phyloP scores from a whole-genome alignment of 2,797 vertebrate species.

The Danio tinwini region DNA sequence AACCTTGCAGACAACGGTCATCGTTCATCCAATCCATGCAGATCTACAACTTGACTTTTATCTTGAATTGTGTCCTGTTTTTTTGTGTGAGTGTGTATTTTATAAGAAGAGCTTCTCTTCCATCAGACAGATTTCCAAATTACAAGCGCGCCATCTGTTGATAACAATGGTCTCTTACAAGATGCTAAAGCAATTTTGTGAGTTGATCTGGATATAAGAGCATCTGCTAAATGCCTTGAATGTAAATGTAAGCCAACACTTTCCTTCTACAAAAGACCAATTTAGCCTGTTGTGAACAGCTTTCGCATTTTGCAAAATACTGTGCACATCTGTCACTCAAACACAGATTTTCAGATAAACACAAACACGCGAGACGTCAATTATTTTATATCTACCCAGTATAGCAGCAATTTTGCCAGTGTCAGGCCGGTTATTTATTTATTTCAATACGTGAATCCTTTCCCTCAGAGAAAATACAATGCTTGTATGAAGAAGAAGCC shows the following conservation, averaged over 20 bases:
- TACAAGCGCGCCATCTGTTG: neutral
- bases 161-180: neutral
- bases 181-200: constrained; percentile 15
- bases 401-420: neutral
- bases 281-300: constrained; percentile 14
- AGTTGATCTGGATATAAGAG: neutral
- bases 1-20: neutral
- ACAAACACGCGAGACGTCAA: constrained; percentile 20
- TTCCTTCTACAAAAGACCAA: constrained; percentile 10
- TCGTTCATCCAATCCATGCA: neutral
- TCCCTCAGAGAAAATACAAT: neutral
- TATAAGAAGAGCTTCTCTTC: neutral
- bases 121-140: neutral
- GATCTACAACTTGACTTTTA: neutral
- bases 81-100: too few species aligned
- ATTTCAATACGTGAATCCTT: neutral
- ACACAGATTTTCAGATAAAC: constrained; percentile 23
- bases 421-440: neutral
- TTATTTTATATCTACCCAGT: constrained; percentile 7
- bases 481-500: constrained; percentile 28
- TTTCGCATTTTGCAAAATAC: neutral
- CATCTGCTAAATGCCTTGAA: constrained; percentile 14
- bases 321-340: constrained; percentile 3
- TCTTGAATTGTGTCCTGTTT: neutral
- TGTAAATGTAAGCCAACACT: neutral